Percentiles rank a stretch among this genome's conserved stretches.
These are phyloP conservation scores for Dryobota labecula DNA, from an alignment of 2,888 invertebrate genomes.

Conservation along the genomic window DNA sequence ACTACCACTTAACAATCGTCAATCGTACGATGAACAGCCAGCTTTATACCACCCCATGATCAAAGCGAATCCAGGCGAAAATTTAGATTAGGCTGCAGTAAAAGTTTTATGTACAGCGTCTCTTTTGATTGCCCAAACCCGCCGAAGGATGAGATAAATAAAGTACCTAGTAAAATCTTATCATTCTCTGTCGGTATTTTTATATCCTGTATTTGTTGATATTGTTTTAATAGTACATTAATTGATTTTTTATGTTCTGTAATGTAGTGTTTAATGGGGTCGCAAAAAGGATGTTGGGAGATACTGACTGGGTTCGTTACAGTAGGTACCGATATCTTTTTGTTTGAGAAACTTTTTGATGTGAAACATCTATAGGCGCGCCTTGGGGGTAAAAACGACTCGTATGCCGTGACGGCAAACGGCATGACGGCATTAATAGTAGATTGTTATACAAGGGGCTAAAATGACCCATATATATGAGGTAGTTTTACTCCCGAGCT, in stretches of 20 bases:
- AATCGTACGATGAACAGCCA: constrained; percentile 62
- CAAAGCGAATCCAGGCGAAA: constrained; percentile 86
- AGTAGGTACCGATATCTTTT: too few species aligned
- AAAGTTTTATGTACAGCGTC: constrained; percentile 78
- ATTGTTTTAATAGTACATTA: constrained; percentile 82
- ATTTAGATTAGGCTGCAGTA: constrained; percentile 86
- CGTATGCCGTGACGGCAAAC: too few species aligned
- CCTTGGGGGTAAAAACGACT: too few species aligned
- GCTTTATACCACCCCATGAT: constrained; percentile 68
- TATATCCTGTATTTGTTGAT: constrained; percentile 69
- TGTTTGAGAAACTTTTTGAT: too few species aligned
- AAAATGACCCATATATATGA: too few species aligned
- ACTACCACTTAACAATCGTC: not conserved
- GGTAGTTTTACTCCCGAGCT: too few species aligned
- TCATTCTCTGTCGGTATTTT: constrained; percentile 65
- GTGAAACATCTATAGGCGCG: too few species aligned
- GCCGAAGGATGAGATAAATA: constrained; percentile 70
- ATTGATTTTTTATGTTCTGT: constrained; percentile 80
- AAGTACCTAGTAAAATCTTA: constrained; percentile 72
- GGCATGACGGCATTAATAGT: too few species aligned
- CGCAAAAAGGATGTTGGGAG: constrained; percentile 53
- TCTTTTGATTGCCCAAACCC: constrained; percentile 74
- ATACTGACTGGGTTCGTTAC: not conserved
- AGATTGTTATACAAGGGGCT: too few species aligned
- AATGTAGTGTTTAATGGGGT: constrained; percentile 60